Evolutionary conservation across 2,113 vertebrate species (phyloP).

Genomic region (Platanista minor): DNA sequence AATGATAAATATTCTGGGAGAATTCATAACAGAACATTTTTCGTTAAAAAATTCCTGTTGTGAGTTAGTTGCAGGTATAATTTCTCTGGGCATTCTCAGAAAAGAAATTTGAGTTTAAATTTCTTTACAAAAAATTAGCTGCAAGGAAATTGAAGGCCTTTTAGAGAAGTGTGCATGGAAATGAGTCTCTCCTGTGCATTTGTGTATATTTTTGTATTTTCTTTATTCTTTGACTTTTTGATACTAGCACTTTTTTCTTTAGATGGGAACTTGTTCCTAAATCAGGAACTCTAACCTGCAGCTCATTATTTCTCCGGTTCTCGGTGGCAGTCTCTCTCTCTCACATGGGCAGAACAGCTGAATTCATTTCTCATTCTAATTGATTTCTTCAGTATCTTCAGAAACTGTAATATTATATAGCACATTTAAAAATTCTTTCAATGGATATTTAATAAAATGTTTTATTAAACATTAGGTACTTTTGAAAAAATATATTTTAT

Average conservation of each 20-base stretch:
- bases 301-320: neutral
- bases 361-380: neutral
- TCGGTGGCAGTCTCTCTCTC: neutral
- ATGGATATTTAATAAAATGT: neutral
- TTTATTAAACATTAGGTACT: neutral
- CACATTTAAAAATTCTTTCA: neutral
- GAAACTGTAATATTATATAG: neutral
- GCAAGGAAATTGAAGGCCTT: neutral
- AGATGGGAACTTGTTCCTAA: neutral
- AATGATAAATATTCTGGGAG: neutral
- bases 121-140: neutral
- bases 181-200: neutral
- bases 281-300: neutral
- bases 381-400: constrained; percentile 1
- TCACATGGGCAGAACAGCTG: neutral
- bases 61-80: neutral
- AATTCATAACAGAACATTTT: neutral
- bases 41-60: neutral
- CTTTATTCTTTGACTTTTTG: neutral
- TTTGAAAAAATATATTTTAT: neutral
- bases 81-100: neutral
- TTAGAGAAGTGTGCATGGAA: neutral
- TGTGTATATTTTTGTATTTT: neutral
- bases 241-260: neutral
- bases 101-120: neutral